A percentile compares a stretch with the other conserved stretches of the same genome.
Conservation (phyloP, 2,888 invertebrate species). For the Schizaphis graminum region DNA sequence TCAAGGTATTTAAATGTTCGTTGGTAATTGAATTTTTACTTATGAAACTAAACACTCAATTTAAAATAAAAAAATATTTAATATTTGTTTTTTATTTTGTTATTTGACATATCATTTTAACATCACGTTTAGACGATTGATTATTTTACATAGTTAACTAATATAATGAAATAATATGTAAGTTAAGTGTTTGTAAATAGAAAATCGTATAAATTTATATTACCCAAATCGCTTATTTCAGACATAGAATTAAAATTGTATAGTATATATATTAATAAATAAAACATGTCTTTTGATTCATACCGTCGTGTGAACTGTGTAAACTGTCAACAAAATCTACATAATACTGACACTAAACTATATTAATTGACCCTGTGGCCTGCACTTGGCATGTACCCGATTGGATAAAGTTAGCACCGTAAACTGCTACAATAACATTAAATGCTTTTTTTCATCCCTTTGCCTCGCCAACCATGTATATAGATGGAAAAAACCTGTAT, state of each 20-base stretch:
- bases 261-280: not conserved
- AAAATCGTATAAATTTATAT: not conserved
- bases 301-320: not conserved
- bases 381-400: not conserved
- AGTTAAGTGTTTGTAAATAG: not conserved
- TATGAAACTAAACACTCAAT: not conserved
- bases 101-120: not conserved
- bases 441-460: not conserved
- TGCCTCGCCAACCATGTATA: not conserved
- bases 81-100: not conserved
- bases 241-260: not conserved
- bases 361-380: not conserved
- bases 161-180: not conserved
- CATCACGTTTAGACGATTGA: not conserved
- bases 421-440: not conserved
- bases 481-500: not conserved
- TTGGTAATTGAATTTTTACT: not conserved
- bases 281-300: not conserved
- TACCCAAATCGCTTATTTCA: not conserved
- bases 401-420: not conserved
- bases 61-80: not conserved
- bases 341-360: not conserved
- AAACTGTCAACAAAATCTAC: not conserved
- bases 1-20: not conserved
- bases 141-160: not conserved